These are phyloP conservation scores for Penaeus japonicus DNA, from an alignment of 1,140 invertebrate genomes.

Conservation along the genomic window DNA sequence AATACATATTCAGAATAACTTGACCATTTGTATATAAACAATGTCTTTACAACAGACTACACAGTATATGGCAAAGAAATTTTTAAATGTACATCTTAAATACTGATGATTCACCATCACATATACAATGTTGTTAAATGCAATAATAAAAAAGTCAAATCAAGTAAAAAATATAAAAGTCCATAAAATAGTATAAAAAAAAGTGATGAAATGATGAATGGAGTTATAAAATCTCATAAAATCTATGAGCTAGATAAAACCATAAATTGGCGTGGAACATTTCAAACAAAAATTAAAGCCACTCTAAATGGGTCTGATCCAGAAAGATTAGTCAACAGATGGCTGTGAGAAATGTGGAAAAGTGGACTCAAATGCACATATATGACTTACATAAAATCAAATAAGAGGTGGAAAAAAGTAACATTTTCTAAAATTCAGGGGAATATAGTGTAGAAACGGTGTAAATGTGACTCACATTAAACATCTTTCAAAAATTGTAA, in stretches of 20 bases:
- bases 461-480: too few species aligned
- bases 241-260: conserved; percentile 14
- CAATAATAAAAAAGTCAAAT: too few species aligned
- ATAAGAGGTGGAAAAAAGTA: too few species aligned
- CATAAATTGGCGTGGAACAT: too few species aligned
- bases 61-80: conserved; percentile 1
- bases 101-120: not conserved
- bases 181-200: not conserved
- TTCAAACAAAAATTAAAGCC: not conserved
- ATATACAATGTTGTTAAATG: conserved; percentile 15
- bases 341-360: not conserved
- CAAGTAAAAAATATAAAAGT: not conserved
- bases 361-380: too few species aligned
- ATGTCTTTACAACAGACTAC: not conserved
- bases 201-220: not conserved
- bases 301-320: conserved; percentile 36
- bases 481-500: too few species aligned
- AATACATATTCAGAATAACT: not conserved
- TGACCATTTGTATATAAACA: not conserved
- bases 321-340: conserved; percentile 39
- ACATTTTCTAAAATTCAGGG: too few species aligned
- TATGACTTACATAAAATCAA: too few species aligned
- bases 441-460: too few species aligned
- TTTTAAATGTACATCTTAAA: not conserved
- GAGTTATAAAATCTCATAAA: conserved; percentile 14